Base-by-base conservation (phyloP, 2,113 vertebrate genomes). In the Neodontobutis hainanensis region DNA sequence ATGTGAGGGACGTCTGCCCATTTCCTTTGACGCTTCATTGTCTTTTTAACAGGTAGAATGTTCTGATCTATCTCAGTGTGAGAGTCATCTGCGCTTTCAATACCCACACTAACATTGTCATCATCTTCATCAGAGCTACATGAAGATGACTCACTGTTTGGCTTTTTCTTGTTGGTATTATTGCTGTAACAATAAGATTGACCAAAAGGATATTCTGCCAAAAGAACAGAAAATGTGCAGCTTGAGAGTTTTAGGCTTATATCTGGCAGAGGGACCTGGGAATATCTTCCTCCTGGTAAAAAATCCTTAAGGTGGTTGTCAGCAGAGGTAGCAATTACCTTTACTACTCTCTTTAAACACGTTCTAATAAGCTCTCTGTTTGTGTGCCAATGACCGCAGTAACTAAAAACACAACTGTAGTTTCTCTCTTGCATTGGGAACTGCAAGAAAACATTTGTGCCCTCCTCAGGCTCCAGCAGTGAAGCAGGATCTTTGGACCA, bases 261-360 rank as follows among this genome's bases (percentile, higher is more conserved):
- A 3, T 90, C 86, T 0, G 47, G 4, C 0, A 88, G 56, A 0
- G 87, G 87, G 10, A 82, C 72, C 48, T 87, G 47, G 44, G 82
- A 83, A 58, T 88, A 87, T 5, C 8, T 42, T 11, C 93, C 93
- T 14, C 92, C 92, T 1, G 91, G 92, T 53, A 94, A 73, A 66
- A 93, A 94, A 50, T 89, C 87, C 60, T 67, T 88, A 7, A 94
- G 79, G 75, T 88, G 90, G 34, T 85, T 73, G 14, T 93, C 90
- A 4, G 89, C 81, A 43, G 91, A 83, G 0, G 68, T 62, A 5
- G 90, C 86, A 1, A 93, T 83, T 11, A 68, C 83, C 72, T 91
- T 92, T 32, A 92, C 57, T 5, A 81, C 70, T 55, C 80, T 90
- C 67, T 92, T 90, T 66, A 93, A 66, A 27, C 88, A 90, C 5